phyloP scores from a whole-genome alignment of 2,113 vertebrate genomes.

The Puntigrus tetrazona region DNA sequence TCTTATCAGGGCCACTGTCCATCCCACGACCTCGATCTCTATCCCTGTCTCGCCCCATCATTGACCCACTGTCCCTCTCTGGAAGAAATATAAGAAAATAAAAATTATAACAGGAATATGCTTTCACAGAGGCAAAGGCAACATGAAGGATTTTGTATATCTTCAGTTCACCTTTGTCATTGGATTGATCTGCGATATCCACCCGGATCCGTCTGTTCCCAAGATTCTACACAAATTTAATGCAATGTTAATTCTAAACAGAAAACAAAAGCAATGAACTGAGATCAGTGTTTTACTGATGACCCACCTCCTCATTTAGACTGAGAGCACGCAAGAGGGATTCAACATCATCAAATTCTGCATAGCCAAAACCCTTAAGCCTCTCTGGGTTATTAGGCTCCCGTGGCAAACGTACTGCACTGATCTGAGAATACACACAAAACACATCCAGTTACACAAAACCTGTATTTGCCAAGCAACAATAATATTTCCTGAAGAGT shows the following conservation, averaged over 20 bases:
- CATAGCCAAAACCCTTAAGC: conserved; percentile 98
- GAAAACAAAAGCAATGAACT: background rate
- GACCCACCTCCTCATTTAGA: conserved; percentile 90
- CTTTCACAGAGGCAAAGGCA: background rate
- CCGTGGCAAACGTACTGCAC: conserved; percentile 91
- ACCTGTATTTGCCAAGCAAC: background rate
- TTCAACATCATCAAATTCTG: conserved; percentile 94
- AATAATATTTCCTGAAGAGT: background rate
- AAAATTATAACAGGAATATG: background rate
- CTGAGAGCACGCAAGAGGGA: conserved; percentile 89
- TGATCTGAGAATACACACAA: conserved; percentile 78
- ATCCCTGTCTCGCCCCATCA: conserved; percentile 86
- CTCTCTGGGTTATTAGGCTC: conserved; percentile 93
- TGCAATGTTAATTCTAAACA: background rate
- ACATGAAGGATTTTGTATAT: background rate
- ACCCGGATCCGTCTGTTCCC: conserved; percentile 96
- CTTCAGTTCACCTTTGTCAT: conserved; percentile 88
- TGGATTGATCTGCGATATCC: conserved; percentile 95
- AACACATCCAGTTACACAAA: conserved; percentile 2
- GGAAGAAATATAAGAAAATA: background rate
- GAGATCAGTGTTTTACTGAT: background rate
- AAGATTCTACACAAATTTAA: conserved; percentile 78
- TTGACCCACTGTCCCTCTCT: conserved; percentile 86
- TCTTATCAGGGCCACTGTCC: conserved; percentile 89
- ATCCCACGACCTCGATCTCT: conserved; percentile 70